A percentile compares a stretch with the other conserved stretches of the same genome.
These are phyloP conservation scores for Acanthurus lineatus DNA, from an alignment of 2,797 vertebrate genomes.

Conservation along the genomic window DNA sequence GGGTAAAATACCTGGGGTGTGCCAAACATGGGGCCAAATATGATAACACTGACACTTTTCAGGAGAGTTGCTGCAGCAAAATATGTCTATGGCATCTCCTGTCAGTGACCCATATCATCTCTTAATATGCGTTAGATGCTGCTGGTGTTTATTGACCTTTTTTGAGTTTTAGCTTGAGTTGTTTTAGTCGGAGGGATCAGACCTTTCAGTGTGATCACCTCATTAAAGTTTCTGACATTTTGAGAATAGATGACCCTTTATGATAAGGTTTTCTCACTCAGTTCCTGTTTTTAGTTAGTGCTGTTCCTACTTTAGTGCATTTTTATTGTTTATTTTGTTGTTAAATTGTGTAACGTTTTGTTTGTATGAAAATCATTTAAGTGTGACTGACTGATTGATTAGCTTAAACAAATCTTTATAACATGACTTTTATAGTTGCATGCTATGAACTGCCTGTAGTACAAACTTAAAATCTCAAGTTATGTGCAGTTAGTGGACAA, in stretches of 20 bases:
- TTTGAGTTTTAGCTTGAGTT: background rate
- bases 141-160: background rate
- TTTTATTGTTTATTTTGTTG: no score
- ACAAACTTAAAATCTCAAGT: no score
- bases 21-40: background rate
- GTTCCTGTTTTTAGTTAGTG: no score
- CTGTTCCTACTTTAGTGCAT: no score
- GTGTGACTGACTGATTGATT: no score
- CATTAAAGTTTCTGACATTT: conserved; percentile 2
- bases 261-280: no score
- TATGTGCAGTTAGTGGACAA: background rate
- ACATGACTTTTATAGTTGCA: background rate
- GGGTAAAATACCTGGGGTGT: background rate
- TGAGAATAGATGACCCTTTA: no score
- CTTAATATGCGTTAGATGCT: background rate
- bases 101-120: background rate
- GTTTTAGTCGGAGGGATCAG: background rate
- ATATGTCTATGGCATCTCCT: background rate
- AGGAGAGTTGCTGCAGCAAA: background rate
- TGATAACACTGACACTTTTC: background rate
- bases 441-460: background rate
- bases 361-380: no score
- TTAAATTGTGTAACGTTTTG: no score
- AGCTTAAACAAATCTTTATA: background rate
- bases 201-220: background rate